phyloP scores from a whole-genome alignment of 2,113 vertebrate species.

The Donacobius atricapilla region DNA sequence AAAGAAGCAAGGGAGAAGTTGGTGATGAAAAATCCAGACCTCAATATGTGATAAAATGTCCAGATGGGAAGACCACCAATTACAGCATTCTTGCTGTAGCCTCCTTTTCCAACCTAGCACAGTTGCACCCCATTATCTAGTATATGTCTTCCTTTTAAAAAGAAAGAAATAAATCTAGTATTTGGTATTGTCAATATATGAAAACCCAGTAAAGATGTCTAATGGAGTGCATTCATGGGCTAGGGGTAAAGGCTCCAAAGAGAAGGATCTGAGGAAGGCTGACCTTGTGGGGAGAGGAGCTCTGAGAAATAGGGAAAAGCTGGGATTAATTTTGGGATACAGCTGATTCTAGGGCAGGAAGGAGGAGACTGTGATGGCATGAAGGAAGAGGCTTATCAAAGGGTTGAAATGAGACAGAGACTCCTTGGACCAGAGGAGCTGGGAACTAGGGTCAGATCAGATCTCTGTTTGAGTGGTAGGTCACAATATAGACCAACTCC shows the following conservation, averaged over 20 bases:
- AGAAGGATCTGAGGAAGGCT: background rate
- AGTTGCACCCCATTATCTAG: background rate
- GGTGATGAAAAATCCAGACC: background rate
- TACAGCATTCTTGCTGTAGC: background rate
- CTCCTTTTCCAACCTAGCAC: background rate
- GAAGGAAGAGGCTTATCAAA: background rate
- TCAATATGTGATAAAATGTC: background rate
- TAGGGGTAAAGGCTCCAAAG: background rate
- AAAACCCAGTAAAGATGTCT: background rate
- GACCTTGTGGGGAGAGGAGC: background rate
- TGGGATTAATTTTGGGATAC: background rate
- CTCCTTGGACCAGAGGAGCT: background rate
- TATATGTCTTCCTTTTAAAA: background rate
- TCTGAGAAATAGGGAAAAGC: background rate
- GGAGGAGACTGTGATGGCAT: too few relatives aligned
- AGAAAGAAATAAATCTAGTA: rapidly evolving
- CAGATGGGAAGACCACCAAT: background rate
- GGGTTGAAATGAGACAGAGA: background rate
- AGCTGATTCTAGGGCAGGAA: background rate
- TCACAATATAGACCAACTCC: background rate
- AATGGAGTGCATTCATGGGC: background rate
- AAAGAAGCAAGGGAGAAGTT: background rate
- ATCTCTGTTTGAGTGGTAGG: background rate
- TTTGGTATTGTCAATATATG: background rate
- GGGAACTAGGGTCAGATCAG: background rate